Evolutionary conservation across 2,888 invertebrate genomes (phyloP), one percentile per base, ranked within the genome.

Genomic region (Macaria liturata): DNA sequence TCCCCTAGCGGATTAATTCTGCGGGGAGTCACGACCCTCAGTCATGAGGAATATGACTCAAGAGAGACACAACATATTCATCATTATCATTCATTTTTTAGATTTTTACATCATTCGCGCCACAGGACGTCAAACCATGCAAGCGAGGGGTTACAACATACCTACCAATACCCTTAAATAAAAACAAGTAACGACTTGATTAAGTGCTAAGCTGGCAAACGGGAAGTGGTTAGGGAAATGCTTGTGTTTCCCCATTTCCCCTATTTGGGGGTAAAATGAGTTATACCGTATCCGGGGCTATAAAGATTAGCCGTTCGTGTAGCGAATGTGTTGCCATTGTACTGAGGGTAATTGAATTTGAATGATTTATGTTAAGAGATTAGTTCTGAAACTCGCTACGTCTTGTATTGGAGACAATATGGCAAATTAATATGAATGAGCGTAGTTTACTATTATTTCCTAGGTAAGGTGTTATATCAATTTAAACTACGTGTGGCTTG

Each of bases 101-200:
- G 20, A 20, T 20, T 1, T 20, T 20, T 20, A 20, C 1, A 20
- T 20, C 20, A 2, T 20, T 20, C 2, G 20, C 20, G 20, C 20
- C 20, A 20, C 20, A 20, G 20, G 20, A 20, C 20, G 20, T 20
- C 20, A 20, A 20, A 2, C 20, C 20, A 20, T 20, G 20, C 20
- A 20, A 20, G 20, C 20, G 20, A 20, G 20, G 20, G 20, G 20
- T 20, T 20, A 20, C 20, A 20, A 20, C 20, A 20, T 61, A 59
- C 60, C 55, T 44, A 48, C 48, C 63, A 65, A n/a, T 20, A 20
- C 20, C 20, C 65, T 67, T 51, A 59, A 65, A 61, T 65, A 67
- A 65, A 65, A 67, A 65, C 58, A 65, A 62, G 60, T 63, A 60
- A 50, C 60, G 50, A 57, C 54, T 65, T 63, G 65, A 67, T 65